Percentiles rank a stretch among this genome's conserved stretches.
These are phyloP conservation scores for Cephus pulcher DNA, from an alignment of 2,888 invertebrate species.

Conservation along the genomic window DNA sequence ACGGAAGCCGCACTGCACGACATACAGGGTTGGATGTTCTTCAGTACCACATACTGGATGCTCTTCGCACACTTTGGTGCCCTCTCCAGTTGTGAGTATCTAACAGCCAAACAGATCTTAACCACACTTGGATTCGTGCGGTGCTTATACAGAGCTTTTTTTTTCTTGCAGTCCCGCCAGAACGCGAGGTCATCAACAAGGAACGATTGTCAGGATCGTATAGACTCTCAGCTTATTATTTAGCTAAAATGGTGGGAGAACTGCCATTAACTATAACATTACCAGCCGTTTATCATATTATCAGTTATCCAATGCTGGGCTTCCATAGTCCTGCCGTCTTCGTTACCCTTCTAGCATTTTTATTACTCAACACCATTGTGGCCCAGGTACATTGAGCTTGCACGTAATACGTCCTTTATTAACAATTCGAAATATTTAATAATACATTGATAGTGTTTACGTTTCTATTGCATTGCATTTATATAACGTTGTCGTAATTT, in stretches of 20 bases:
- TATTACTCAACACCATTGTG: conserved; percentile 78
- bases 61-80: conserved; percentile 83
- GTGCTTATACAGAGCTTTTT: conserved; percentile 12
- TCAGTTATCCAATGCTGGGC: conserved; percentile 83
- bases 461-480: neutral
- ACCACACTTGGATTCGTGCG: neutral
- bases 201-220: conserved; percentile 84
- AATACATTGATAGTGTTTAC: neutral
- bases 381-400: conserved; percentile 71
- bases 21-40: conserved; percentile 87
- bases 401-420: neutral
- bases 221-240: conserved; percentile 82
- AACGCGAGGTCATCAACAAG: conserved; percentile 83
- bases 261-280: conserved; percentile 79
- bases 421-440: neutral
- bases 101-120: neutral
- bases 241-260: conserved; percentile 86
- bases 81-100: conserved; percentile 79
- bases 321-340: conserved; percentile 75
- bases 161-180: conserved; percentile 75
- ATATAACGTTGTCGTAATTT: neutral
- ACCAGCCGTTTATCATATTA: conserved; percentile 80
- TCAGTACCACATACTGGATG: conserved; percentile 87
- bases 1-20: conserved; percentile 81
- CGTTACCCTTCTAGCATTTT: conserved; percentile 75